Percentiles rank a stretch among this genome's conserved stretches.
Conservation (phyloP, 2,888 invertebrate genomes). For the Leptothorax acervorum region DNA sequence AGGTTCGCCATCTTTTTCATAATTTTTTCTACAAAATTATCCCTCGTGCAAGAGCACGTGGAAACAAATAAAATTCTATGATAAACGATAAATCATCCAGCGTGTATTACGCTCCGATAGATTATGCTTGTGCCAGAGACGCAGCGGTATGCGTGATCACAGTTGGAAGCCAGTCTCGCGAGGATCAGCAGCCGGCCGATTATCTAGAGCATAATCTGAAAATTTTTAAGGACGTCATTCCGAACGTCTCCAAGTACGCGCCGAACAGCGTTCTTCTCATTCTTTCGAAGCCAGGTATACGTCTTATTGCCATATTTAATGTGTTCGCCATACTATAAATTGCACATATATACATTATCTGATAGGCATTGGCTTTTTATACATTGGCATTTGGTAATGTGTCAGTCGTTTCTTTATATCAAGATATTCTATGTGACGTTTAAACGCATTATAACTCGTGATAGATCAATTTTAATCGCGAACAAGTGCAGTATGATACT, state of each 20-base stretch:
- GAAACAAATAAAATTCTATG: conserved; percentile 23
- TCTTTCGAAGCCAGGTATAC: conserved; percentile 78
- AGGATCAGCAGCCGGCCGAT: conserved; percentile 86
- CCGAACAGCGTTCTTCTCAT: conserved; percentile 87
- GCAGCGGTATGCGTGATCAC: conserved; percentile 88
- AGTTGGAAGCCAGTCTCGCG: conserved; percentile 87
- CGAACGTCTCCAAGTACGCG: conserved; percentile 87
- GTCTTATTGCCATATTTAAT: conserved; percentile 18
- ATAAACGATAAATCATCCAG: conserved; percentile 31
- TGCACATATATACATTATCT: not conserved
- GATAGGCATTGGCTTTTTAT: not conserved
- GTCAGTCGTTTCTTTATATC: not conserved
- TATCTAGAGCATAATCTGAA: conserved; percentile 87
- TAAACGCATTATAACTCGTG: not conserved
- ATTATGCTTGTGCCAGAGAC: conserved; percentile 87
- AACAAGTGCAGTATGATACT: not conserved
- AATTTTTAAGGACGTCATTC: conserved; percentile 88
- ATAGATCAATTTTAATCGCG: not conserved
- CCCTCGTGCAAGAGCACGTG: not conserved
- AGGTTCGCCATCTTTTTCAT: no score
- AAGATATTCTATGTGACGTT: not conserved
- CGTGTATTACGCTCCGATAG: conserved; percentile 75
- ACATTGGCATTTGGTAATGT: not conserved
- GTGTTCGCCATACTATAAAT: not conserved
- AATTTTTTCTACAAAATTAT: not conserved